These are phyloP conservation scores for Actinemys pallida DNA, from an alignment of 2,113 vertebrate genomes.

Conservation along the genomic window DNA sequence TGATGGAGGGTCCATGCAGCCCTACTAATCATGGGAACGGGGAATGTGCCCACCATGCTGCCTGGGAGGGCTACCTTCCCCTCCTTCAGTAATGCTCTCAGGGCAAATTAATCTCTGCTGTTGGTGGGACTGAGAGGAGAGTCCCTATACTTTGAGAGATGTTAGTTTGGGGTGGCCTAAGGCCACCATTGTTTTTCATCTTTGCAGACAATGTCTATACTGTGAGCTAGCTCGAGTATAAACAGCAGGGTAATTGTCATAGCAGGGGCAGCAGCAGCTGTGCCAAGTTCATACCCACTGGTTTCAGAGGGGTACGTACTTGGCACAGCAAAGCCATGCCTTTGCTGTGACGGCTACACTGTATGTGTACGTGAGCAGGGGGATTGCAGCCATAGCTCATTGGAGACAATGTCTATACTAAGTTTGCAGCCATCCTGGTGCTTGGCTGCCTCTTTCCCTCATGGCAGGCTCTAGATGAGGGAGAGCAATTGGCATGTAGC, in stretches of 20 bases:
- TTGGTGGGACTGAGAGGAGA: neutral
- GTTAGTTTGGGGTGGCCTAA: neutral
- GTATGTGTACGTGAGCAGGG: no score
- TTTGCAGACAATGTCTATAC: no score
- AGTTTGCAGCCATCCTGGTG: neutral
- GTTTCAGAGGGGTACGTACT: no score
- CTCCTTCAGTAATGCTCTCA: neutral
- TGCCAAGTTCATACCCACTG: no score
- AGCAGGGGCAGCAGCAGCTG: no score
- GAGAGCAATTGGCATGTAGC: neutral
- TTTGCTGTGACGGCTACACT: no score
- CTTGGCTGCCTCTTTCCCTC: neutral
- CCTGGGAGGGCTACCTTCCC: neutral
- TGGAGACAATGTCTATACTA: neutral
- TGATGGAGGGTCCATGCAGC: neutral
- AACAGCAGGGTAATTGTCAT: no score
- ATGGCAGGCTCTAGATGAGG: neutral
- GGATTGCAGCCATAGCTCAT: no score
- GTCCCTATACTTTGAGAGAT: neutral
- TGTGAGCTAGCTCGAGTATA: no score
- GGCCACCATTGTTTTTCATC: neutral
- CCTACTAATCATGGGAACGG: neutral
- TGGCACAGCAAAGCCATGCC: no score
- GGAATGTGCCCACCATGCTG: accelerated
- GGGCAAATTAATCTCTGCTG: neutral